These are phyloP conservation scores for Mormyrus hasselquistii DNA, from an alignment of 2,797 vertebrate species.

Conservation along the genomic window DNA sequence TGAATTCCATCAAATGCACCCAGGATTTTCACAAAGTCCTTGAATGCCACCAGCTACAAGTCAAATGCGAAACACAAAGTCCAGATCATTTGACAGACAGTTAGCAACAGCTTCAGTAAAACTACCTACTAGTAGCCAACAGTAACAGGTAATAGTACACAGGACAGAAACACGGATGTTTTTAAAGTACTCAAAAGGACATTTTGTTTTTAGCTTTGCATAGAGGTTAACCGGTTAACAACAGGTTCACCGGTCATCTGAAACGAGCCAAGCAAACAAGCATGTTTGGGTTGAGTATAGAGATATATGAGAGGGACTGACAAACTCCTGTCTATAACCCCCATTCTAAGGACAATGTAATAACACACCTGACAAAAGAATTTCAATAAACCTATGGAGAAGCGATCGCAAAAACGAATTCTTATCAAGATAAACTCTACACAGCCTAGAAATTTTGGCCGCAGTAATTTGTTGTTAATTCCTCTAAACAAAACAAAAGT, in stretches of 20 bases:
- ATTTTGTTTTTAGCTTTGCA: neutral
- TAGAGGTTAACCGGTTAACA: neutral
- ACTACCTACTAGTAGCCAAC: neutral
- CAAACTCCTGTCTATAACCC: neutral
- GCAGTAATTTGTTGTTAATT: neutral
- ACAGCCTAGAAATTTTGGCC: neutral
- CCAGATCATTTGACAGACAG: neutral
- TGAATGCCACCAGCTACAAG: neutral
- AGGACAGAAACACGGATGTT: neutral
- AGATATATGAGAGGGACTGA: neutral
- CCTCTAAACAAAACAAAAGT: neutral
- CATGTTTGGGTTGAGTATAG: neutral
- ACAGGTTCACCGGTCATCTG: neutral
- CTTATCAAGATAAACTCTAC: neutral
- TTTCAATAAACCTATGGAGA: neutral
- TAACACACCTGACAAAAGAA: neutral
- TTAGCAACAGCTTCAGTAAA: neutral
- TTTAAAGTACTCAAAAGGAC: neutral
- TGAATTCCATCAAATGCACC: neutral
- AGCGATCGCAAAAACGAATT: neutral
- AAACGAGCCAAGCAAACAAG: neutral
- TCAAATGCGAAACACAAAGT: neutral
- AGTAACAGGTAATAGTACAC: neutral
- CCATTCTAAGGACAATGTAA: neutral
- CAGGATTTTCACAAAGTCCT: neutral